Percentiles rank a stretch among this genome's conserved stretches.
These are phyloP conservation scores for Dascyllus trimaculatus DNA, from an alignment of 2,113 vertebrate genomes.

Conservation along the genomic window DNA sequence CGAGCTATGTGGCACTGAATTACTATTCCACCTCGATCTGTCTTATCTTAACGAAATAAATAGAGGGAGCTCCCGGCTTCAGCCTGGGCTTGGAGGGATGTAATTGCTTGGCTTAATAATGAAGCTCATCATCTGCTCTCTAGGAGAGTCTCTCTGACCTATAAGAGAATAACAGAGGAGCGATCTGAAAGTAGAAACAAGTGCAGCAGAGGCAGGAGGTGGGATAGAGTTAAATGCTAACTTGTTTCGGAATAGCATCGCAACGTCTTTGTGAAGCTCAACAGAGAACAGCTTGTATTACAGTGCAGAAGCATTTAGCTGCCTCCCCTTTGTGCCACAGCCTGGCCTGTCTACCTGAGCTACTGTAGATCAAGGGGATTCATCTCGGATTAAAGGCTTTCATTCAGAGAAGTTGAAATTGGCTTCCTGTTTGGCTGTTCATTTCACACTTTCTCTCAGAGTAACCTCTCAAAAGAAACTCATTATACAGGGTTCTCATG, in stretches of 20 bases:
- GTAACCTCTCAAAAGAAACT: slow-evolving; percentile 68
- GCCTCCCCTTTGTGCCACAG: slow-evolving; percentile 49
- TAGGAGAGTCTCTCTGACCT: slow-evolving; percentile 65
- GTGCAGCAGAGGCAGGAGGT: slow-evolving; percentile 8
- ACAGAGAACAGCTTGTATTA: slow-evolving; percentile 54
- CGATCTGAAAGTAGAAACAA: slow-evolving; percentile 25
- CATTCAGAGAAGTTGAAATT: slow-evolving; percentile 68
- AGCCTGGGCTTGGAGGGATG: slow-evolving; percentile 24
- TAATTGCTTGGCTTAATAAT: slow-evolving; percentile 78
- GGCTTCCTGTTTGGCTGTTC: slow-evolving; percentile 65
- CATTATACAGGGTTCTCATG: slow-evolving; percentile 63
- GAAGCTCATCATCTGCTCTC: slow-evolving; percentile 76
- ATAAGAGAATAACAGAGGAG: slow-evolving; percentile 46
- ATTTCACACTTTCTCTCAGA: slow-evolving; percentile 73
- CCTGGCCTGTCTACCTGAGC: slow-evolving; percentile 58
- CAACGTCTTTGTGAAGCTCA: slow-evolving; percentile 52
- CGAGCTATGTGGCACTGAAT: slow-evolving; percentile 46
- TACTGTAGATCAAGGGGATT: slow-evolving; percentile 71
- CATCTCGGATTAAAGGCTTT: slow-evolving; percentile 74
- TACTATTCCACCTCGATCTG: slow-evolving; percentile 69
- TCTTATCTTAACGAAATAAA: slow-evolving; percentile 78
- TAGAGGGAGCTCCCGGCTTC: slow-evolving; percentile 45
- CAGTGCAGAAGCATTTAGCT: slow-evolving; percentile 58
- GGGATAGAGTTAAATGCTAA: slow-evolving; percentile 41
- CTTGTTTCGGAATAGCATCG: slow-evolving; percentile 49